phyloP scores from a whole-genome alignment of 2,797 vertebrate genomes.

The Iguana delicatissima region DNA sequence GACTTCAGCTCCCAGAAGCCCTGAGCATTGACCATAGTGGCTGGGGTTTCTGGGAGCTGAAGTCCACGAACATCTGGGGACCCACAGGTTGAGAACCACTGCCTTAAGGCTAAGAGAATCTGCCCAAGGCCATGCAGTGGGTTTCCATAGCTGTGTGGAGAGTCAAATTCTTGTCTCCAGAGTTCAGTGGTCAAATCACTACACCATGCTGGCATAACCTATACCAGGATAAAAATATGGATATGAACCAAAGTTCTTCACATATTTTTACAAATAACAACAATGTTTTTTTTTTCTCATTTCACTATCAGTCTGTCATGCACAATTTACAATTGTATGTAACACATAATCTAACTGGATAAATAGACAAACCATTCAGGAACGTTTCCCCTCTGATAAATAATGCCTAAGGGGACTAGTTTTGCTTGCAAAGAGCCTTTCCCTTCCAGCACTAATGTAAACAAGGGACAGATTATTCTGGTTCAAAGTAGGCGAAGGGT shows the following conservation, averaged over 20 bases:
- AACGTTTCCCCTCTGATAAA: background rate
- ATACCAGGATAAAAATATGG: conserved; percentile 11
- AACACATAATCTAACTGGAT: background rate
- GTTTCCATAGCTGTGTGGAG: no score
- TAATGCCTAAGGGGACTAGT: background rate
- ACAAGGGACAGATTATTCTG: background rate
- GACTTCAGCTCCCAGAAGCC: no score
- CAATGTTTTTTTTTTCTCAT: background rate
- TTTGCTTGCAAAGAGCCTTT: background rate
- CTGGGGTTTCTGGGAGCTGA: no score
- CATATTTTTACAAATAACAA: background rate
- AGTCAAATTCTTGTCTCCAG: no score
- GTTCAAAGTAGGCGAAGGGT: background rate
- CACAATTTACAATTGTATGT: fast-evolving
- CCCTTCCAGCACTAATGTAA: fast-evolving
- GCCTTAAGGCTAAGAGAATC: no score
- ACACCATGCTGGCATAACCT: no score
- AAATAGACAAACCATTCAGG: background rate
- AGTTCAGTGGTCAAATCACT: background rate
- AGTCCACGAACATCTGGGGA: no score
- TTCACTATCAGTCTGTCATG: background rate
- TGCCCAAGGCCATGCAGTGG: no score
- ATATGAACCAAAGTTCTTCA: background rate
- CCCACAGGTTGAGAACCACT: no score
- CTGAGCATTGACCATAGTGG: no score